These are phyloP conservation scores for Onychomys arenicola DNA, from an alignment of 2,797 vertebrate species.

Conservation along the genomic window DNA sequence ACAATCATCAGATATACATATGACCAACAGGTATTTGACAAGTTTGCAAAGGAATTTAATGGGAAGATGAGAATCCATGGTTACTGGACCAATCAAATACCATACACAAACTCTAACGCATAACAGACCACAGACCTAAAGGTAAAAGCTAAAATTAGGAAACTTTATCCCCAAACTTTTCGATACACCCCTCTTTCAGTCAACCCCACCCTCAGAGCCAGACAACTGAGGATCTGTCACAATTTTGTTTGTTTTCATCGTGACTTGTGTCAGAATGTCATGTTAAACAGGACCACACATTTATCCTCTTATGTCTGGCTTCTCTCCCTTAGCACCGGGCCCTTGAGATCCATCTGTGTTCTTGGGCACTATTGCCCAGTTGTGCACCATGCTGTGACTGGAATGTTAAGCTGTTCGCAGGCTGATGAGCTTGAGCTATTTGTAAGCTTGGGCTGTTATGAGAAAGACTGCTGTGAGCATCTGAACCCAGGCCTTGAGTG, in stretches of 20 bases:
- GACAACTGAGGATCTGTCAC: neutral
- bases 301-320: neutral
- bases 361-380: too few species aligned
- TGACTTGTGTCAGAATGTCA: neutral
- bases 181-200: neutral
- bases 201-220: neutral
- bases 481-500: neutral
- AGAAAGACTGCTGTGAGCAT: neutral
- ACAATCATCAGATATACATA: neutral
- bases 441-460: neutral
- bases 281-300: neutral
- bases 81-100: neutral
- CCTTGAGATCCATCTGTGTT: neutral
- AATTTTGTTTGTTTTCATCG: neutral
- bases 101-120: neutral
- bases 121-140: neutral
- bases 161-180: neutral
- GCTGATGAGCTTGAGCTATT: neutral
- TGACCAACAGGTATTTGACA: neutral
- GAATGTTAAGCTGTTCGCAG: neutral
- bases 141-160: neutral
- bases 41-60: neutral
- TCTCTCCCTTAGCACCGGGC: neutral
- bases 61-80: neutral
- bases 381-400: neutral